These are phyloP conservation scores for Merodon equestris DNA, from an alignment of 2,888 invertebrate genomes.

Conservation along the genomic window DNA sequence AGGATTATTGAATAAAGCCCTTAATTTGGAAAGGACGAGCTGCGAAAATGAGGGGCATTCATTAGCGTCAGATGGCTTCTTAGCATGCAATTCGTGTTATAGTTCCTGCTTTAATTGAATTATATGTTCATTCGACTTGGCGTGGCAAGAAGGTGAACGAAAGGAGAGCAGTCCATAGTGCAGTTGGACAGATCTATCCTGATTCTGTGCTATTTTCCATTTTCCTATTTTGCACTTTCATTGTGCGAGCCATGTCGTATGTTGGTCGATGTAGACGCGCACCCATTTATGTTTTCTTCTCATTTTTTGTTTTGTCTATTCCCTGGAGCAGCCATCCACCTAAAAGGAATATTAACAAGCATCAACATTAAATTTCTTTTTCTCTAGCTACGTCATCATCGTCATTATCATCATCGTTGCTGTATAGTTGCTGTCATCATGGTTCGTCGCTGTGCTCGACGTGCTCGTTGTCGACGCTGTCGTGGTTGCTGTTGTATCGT, in stretches of 20 bases:
- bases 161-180: constrained; percentile 18
- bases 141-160: constrained; percentile 15
- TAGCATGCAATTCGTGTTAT: constrained; percentile 8
- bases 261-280: constrained; percentile 17
- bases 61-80: background rate
- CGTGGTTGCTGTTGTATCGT: constrained; percentile 39
- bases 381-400: constrained; percentile 16
- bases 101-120: constrained; percentile 63
- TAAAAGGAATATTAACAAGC: constrained; percentile 64
- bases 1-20: too few species aligned
- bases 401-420: background rate
- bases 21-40: too few species aligned
- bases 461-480: constrained; percentile 9
- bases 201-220: constrained; percentile 10
- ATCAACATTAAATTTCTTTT: constrained; percentile 65
- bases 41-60: too few species aligned
- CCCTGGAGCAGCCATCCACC: constrained; percentile 52
- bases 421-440: background rate
- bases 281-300: constrained; percentile 43
- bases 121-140: constrained; percentile 15
- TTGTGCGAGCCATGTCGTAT: constrained; percentile 11
- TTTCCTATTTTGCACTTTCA: too few species aligned
- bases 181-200: background rate
- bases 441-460: background rate
- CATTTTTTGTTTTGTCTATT: constrained; percentile 31